Base-by-base conservation (phyloP, 2,888 invertebrate species). In the Euzophera pinguis region DNA sequence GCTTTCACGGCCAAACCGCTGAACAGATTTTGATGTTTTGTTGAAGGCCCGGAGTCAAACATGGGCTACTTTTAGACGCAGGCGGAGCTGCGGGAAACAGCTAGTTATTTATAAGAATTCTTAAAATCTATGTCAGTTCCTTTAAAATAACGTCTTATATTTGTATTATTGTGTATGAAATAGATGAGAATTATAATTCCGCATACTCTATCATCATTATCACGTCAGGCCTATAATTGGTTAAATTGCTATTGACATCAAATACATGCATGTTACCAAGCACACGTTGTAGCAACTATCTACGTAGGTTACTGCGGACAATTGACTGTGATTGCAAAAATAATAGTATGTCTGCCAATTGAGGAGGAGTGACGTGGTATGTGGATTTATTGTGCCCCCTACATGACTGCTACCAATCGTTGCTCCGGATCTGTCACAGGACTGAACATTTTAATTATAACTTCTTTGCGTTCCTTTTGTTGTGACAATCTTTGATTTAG, bases 321-420 rank as follows among this genome's bases (percentile, higher is more conserved):
- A 85, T 84, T 84, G 84, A 63, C 62, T 62, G 59, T 80, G 82
- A 84, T 83, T 84, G 84, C 79, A 71, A 78, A 84, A 77, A 79
- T 81, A 78, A 80, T 79, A 65, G 71, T 73, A 74, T 66, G 71
- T 69, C 67, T 62, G 58, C 65, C 84, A 83, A 81, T 84, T 82
- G 84, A 75, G 63, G 65, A 52, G 62, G 54, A 39, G 41, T 41
- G 41, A 50, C 27, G 29, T 32, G 16, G 32, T 29, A 32, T 17
- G 49, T 29, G 10, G 22, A 47, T 39, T 47, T 8, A 37, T 34
- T 38, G 32, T 39, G 32, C 32, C 39, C 32, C 39, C 41, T 27
- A n/a, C 27, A 32, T 39, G 41, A 29, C 22, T 39, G 29, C 9
- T 29, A 22, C 29, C 50, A 41, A 50, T 14, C 39, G 10, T 12